These are phyloP conservation scores for Eledona agricola DNA, from an alignment of 2,888 invertebrate species.

Conservation along the genomic window DNA sequence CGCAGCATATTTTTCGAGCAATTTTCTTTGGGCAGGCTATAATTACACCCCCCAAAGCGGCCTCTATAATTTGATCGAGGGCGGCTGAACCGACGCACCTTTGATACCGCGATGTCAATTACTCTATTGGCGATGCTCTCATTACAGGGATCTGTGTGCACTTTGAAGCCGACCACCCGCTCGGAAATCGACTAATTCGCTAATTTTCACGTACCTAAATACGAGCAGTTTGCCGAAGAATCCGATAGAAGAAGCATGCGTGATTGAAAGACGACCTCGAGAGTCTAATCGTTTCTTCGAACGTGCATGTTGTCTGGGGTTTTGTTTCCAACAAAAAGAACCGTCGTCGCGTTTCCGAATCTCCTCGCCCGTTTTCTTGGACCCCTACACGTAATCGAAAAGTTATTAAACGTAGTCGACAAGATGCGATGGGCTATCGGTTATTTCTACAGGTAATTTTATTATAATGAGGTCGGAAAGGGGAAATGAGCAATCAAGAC, in stretches of 20 bases:
- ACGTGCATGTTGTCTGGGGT: constrained; percentile 46
- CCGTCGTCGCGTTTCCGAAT: constrained; percentile 9
- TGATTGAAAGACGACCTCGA: constrained; percentile 51
- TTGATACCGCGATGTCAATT: constrained; percentile 61
- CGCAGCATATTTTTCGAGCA: constrained; percentile 59
- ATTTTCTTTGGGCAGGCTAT: constrained; percentile 60
- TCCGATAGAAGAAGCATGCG: constrained; percentile 38
- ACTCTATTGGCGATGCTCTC: constrained; percentile 48
- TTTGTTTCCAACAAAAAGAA: constrained; percentile 26
- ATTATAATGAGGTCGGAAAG: constrained; percentile 48
- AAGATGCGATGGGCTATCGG: constrained; percentile 44
- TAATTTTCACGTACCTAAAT: too few relatives aligned
- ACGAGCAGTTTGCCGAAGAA: constrained; percentile 17
- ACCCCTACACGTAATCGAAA: too few relatives aligned
- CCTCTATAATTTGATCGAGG: constrained; percentile 60
- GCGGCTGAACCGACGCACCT: constrained; percentile 57
- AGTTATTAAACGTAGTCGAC: constrained; percentile 40
- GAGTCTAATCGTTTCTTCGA: constrained; percentile 51
- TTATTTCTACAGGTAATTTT: constrained; percentile 49
- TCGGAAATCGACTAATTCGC: constrained; percentile 46
- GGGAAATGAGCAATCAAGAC: constrained; percentile 50
- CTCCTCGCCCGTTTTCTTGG: constrained; percentile 21
- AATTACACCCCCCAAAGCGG: constrained; percentile 61
- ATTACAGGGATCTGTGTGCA: constrained; percentile 35
- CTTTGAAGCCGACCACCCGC: constrained; percentile 47